Base-by-base conservation (phyloP, 1,140 invertebrate genomes). In the Anagrus nilaparvatae region DNA sequence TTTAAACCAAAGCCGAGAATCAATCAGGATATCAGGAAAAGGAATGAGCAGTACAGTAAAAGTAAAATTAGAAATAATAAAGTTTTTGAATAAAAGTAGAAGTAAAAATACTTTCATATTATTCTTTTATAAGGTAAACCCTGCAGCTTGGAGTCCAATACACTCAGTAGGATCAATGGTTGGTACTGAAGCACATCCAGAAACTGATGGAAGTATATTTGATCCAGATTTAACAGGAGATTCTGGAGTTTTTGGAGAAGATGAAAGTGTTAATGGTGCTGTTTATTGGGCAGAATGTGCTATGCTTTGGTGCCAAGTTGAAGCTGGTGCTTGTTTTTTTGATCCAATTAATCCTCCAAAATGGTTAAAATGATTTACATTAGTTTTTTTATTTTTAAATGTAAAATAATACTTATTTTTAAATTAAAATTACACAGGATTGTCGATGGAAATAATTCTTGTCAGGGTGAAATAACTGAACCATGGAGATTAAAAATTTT, bases 71-170 rank as follows among this genome's bases (percentile, higher is more conserved):
- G 41, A 33, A 13, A 21, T 40, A 31, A 12, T 14, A 31, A 10
- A 28, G 16, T 3, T 8, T 27, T 31, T 12, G 25, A 25, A 18
- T 24, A 3, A 42, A 43, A 23, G 13, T n/a, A 44, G 3, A 30
- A 32, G 32, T 24, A 24, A 25, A 51, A 40, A 32, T n/a, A n/a
- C n/a, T n/a, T n/a, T n/a, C n/a, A n/a, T n/a, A n/a, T n/a, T n/a
- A n/a, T n/a, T n/a, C n/a, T 40, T 35, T 38, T 28, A 10, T 17
- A 14, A 63, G 63, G 58, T 67, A 46, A 84, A 84, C 67, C 81
- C 82, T 23, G 74, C 81, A 54, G 82, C 82, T 16, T 87, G 84
- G 84, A 85, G 82, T 58, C 84, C 84, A 12, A 81, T 87, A 10
- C 75, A 82, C 48, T 85, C 82, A 48, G 82, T 85, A 10, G 84